Evolutionary conservation across 2,113 vertebrate genomes (phyloP).

Genomic region (Callipepla squamata): DNA sequence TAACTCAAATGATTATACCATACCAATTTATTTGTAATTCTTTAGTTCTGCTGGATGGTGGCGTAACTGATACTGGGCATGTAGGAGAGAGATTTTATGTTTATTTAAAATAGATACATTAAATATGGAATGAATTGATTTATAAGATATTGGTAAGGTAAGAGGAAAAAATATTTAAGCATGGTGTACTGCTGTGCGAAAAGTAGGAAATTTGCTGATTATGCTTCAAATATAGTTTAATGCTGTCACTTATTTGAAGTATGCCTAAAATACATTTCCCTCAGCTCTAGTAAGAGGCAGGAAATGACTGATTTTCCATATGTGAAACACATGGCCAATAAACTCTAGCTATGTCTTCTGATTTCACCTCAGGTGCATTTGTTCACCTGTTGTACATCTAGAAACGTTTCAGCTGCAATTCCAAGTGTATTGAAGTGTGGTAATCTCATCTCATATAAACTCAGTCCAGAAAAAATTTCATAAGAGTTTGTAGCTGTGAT

Average conservation of each 20-base stretch:
- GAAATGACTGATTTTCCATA: constrained; percentile 38
- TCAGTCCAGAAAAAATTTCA: background rate
- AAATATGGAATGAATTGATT: background rate
- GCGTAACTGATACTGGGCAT: background rate
- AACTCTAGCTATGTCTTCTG: background rate
- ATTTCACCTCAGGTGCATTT: background rate
- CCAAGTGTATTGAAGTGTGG: background rate
- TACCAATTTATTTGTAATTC: background rate
- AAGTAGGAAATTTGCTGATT: background rate
- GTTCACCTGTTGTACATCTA: constrained; percentile 2
- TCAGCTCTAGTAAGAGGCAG: constrained; percentile 19
- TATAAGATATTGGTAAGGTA: background rate
- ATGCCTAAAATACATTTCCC: background rate
- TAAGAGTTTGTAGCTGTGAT: background rate
- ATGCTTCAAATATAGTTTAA: background rate
- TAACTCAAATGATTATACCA: background rate
- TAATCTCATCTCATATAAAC: background rate
- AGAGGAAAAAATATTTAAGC: background rate
- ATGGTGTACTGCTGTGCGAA: background rate
- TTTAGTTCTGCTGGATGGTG: background rate
- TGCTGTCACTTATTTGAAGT: background rate
- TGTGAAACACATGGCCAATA: background rate
- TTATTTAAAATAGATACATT: background rate
- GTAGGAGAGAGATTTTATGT: background rate
- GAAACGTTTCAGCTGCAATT: background rate